These are phyloP conservation scores for Drosophila neonasuta DNA, from an alignment of 2,888 invertebrate genomes.

Conservation along the genomic window DNA sequence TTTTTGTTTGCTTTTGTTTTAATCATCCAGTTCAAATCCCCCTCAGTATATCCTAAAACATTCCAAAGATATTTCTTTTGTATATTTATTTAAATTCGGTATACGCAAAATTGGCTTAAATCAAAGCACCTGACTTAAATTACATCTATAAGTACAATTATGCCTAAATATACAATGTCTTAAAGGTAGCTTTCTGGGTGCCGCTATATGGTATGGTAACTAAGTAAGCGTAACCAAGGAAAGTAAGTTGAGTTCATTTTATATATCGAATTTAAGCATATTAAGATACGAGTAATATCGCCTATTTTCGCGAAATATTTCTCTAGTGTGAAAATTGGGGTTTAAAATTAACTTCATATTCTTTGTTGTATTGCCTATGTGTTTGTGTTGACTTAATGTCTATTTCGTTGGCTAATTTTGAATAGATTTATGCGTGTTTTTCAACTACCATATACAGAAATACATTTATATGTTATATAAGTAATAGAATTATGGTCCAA, in stretches of 20 bases:
- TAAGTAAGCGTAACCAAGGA: constrained; percentile 34
- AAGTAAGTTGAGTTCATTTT: constrained; percentile 2
- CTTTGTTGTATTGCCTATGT: constrained; percentile 50
- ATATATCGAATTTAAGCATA: constrained; percentile 1
- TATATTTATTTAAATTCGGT: constrained; percentile 52
- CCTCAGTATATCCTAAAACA: no score
- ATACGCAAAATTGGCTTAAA: constrained; percentile 72
- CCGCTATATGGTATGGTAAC: constrained; percentile 22
- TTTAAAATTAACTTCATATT: constrained; percentile 14
- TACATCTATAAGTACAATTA: constrained; percentile 48
- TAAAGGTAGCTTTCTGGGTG: constrained; percentile 30
- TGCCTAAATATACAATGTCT: constrained; percentile 42
- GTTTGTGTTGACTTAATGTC: constrained; percentile 43
- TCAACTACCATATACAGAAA: constrained; percentile 63
- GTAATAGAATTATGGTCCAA: constrained; percentile 27
- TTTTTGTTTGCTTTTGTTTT: no score
- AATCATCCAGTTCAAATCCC: no score
- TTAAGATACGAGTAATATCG: not conserved
- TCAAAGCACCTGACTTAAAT: constrained; percentile 73
- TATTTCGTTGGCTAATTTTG: constrained; percentile 74
- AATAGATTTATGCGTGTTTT: constrained; percentile 77
- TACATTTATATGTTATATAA: not conserved
- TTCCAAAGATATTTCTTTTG: not conserved
- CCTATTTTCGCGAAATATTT: not conserved
- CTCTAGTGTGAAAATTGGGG: not conserved